These are phyloP conservation scores for Intellagama lesueurii DNA, from an alignment of 2,797 vertebrate genomes.

Conservation along the genomic window DNA sequence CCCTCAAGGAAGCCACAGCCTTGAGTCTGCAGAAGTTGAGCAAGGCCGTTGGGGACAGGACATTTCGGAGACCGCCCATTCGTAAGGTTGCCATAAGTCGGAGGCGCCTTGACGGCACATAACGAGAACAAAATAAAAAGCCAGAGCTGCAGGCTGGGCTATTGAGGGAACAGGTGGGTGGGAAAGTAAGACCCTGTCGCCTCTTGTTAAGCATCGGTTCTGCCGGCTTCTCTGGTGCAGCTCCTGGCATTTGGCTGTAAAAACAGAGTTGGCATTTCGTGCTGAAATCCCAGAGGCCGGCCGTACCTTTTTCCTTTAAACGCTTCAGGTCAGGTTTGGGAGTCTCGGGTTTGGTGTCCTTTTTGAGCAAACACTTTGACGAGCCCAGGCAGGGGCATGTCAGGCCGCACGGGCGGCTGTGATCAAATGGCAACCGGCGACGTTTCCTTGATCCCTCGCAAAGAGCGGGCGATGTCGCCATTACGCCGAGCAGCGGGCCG, in stretches of 20 bases:
- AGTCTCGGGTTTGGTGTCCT: neutral
- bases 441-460: neutral
- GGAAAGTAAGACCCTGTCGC: too few relatives aligned
- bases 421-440: conserved; percentile 5
- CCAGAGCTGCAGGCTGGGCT: neutral
- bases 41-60: too few relatives aligned
- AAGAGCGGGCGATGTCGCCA: neutral
- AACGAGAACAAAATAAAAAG: too few relatives aligned
- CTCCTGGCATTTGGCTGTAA: neutral
- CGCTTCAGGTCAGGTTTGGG: fast-evolving
- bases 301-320: neutral
- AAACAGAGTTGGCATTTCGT: neutral
- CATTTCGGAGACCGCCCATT: too few relatives aligned
- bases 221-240: neutral
- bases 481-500: neutral
- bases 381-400: fast-evolving
- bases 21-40: too few relatives aligned
- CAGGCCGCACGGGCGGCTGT: neutral
- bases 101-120: too few relatives aligned
- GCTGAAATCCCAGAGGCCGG: neutral
- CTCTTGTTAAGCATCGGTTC: too few relatives aligned
- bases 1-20: too few relatives aligned
- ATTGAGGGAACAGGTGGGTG: too few relatives aligned
- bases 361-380: neutral
- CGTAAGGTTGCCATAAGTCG: too few relatives aligned